phyloP scores from a whole-genome alignment of 2,797 vertebrate species.

The Gymnoscopelus braueri region DNA sequence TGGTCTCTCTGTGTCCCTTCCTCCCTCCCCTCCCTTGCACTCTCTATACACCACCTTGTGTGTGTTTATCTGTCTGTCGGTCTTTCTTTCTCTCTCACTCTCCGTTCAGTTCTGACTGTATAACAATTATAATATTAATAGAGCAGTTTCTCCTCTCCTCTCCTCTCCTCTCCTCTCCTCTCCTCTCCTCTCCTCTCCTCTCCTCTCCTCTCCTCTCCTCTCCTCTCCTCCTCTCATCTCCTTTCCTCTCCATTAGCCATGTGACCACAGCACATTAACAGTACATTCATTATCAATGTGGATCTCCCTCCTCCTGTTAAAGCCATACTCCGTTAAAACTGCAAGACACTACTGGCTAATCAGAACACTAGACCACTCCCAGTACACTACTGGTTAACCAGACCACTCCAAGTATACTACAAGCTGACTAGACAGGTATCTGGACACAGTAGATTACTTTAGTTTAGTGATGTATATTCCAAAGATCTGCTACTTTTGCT shows the following conservation, averaged over 20 bases:
- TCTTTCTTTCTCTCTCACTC: background rate
- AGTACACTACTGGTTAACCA: too few species aligned
- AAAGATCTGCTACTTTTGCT: too few species aligned
- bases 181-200: constrained; percentile 24
- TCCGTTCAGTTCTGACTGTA: background rate
- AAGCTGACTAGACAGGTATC: too few species aligned
- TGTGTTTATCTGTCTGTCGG: constrained; percentile 33
- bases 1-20: background rate
- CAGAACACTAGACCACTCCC: too few species aligned
- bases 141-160: too few species aligned
- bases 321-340: background rate
- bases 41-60: constrained; percentile 7
- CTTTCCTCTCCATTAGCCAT: constrained; percentile 88
- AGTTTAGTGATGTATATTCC: too few species aligned
- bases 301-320: constrained; percentile 39
- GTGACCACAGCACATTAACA: constrained; percentile 95
- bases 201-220: constrained; percentile 60
- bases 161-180: too few species aligned
- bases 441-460: too few species aligned
- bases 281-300: constrained; percentile 88
- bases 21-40: background rate
- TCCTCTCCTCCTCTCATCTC: too few species aligned
- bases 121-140: too few species aligned
- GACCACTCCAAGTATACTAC: too few species aligned
- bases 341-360: too few species aligned